Conservation (phyloP, 2,113 vertebrate genomes). For the Grus americana region DNA sequence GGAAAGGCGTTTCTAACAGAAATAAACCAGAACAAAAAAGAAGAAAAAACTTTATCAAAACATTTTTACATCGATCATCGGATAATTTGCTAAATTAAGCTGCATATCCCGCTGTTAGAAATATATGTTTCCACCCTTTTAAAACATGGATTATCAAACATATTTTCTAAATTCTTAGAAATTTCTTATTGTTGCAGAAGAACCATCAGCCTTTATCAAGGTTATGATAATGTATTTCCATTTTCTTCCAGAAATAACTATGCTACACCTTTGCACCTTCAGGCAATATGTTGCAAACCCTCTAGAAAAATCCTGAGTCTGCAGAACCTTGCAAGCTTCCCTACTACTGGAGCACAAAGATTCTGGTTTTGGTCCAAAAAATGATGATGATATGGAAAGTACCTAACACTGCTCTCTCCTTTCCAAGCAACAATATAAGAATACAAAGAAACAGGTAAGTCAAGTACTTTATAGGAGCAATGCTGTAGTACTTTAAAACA, state of each 20-base stretch:
- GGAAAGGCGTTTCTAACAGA: not conserved
- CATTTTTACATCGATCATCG: not conserved
- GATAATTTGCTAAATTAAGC: not conserved
- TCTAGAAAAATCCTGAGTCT: conserved; percentile 42
- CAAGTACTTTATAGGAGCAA: not conserved
- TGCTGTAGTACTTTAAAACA: not conserved
- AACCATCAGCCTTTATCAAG: not conserved
- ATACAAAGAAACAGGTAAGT: not conserved
- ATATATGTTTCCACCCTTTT: not conserved
- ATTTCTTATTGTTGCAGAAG: not conserved
- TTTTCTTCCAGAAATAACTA: conserved; percentile 29
- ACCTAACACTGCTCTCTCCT: not conserved
- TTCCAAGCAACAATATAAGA: not conserved
- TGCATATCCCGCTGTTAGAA: not conserved
- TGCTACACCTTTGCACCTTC: not conserved
- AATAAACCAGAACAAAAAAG: not conserved
- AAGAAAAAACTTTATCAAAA: not conserved
- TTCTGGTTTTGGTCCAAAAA: conserved; percentile 11
- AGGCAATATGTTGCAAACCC: conserved; percentile 31
- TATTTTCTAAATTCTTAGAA: not conserved
- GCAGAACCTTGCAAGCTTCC: not conserved
- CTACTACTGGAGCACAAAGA: not conserved
- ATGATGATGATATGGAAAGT: conserved; percentile 19
- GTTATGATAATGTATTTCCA: not conserved
- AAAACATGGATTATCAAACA: not conserved